Conservation (phyloP, 2,888 invertebrate genomes). For the Agelastica alni region DNA sequence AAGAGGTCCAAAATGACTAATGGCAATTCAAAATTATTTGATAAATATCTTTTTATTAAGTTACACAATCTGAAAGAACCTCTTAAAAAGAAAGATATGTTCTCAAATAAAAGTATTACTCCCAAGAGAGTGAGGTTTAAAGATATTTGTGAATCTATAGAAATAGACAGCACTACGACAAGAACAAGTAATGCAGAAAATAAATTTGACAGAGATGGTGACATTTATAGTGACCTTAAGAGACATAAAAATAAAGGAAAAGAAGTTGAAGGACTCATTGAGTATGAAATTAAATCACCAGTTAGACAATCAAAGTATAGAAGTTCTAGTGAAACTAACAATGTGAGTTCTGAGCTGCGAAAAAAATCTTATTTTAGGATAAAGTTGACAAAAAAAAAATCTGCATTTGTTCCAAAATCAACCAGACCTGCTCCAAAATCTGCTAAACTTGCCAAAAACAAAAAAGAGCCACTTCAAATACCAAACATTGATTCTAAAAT, state of each 20-base stretch:
- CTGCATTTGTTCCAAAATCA: not conserved
- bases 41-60: constrained; percentile 12
- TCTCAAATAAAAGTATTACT: not conserved
- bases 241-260: not conserved
- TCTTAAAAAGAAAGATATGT: not conserved
- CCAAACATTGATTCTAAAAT: not conserved
- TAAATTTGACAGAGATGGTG: no score
- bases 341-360: not conserved
- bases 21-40: constrained; percentile 10
- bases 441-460: not conserved
- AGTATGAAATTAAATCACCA: constrained; percentile 2
- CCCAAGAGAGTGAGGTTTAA: not conserved
- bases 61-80: not conserved
- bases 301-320: not conserved
- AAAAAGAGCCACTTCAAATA: not conserved
- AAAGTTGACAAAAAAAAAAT: constrained; percentile 1
- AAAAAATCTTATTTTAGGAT: constrained; percentile 8
- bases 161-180: not conserved
- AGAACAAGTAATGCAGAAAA: not conserved
- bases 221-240: not conserved
- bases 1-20: not conserved
- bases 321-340: not conserved
- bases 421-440: not conserved
- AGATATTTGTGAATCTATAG: not conserved
- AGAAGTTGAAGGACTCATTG: not conserved